Evolutionary conservation across 35 echinoderm and acorn worm genomes (phyloP).

Genomic region (Apostichopus parvimensis): DNA sequence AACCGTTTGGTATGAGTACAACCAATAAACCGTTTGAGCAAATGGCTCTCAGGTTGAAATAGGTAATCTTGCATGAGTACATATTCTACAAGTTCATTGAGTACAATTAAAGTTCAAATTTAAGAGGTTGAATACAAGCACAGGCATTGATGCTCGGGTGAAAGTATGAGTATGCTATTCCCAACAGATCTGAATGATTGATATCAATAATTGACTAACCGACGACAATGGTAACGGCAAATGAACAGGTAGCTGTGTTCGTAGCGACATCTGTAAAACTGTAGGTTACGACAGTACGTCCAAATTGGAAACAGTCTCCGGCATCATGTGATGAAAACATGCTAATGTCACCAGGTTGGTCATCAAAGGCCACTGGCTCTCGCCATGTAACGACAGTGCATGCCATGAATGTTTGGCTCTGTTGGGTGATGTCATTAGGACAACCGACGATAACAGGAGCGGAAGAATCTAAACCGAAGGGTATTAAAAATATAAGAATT

Average conservation of each 20-base stretch:
- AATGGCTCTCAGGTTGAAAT: too few relatives aligned
- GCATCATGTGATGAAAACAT: background rate
- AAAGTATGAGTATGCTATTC: too few relatives aligned
- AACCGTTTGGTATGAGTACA: too few relatives aligned
- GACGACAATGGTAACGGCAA: background rate
- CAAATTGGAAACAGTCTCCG: background rate
- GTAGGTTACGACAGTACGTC: background rate
- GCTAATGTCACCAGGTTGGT: background rate
- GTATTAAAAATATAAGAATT: too few relatives aligned
- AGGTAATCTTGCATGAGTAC: too few relatives aligned
- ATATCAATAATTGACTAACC: background rate
- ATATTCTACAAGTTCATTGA: too few relatives aligned
- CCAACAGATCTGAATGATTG: too few relatives aligned
- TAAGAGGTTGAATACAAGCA: too few relatives aligned
- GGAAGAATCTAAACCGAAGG: background rate
- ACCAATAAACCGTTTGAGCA: too few relatives aligned
- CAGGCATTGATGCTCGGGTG: too few relatives aligned
- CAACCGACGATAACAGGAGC: background rate
- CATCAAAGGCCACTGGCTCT: conserved; percentile 1
- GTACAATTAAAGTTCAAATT: too few relatives aligned
- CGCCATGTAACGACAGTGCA: background rate
- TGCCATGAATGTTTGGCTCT: too few relatives aligned
- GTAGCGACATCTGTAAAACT: conserved; percentile 2
- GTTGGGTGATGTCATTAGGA: conserved; percentile 18
- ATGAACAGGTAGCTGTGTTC: background rate